Evolutionary conservation across 2,113 vertebrate genomes (phyloP), one percentile per base, ranked within the genome.

Genomic region (Nesoenas mayeri): DNA sequence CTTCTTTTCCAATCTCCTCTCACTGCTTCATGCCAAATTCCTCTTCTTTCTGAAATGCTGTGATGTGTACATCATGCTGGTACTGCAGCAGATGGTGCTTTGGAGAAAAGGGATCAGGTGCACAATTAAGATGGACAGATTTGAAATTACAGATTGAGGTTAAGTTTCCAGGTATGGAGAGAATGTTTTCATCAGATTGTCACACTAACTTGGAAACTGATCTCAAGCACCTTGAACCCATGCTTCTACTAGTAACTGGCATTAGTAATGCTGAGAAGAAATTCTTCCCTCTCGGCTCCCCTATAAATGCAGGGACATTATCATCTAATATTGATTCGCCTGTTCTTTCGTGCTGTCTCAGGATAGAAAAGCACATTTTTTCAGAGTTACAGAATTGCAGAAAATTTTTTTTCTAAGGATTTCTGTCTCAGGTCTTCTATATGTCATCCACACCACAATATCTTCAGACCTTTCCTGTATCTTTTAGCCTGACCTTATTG

Each of bases 391-490:
- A 3, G 32, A 75, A 79, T 14, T 22, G 12, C 4, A 56, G 34
- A 77, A 90, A 72, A 65, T 10, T 11, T 29, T 3, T 54, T 96
- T 85, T 48, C 57, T 77, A 12, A 7, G 11, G 18, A 56, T 40
- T 77, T 85, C 42, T 88, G 6, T 40, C 50, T 90, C 62, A 44
- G 16, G 7, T 34, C 14, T 67, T 69, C 61, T 57, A 22, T 17
- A 6, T 40, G 7, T 40, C 58, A 53, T 19, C 3, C 29, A 16
- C 36, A 47, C 16, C 15, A 56, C 26, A 38, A 24, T 7, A 62
- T 4, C 7, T 31, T 64, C 29, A 69, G 8, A 60, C 1, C 4
- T 56, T 65, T 53, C 21, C 9, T 65, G 0, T 1, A 21, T 36
- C 11, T 73, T 32, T 16, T 26, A 69, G 18, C 15, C 26, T 36